phyloP scores from a whole-genome alignment of 2,113 vertebrate genomes.

The Lepus americanus region DNA sequence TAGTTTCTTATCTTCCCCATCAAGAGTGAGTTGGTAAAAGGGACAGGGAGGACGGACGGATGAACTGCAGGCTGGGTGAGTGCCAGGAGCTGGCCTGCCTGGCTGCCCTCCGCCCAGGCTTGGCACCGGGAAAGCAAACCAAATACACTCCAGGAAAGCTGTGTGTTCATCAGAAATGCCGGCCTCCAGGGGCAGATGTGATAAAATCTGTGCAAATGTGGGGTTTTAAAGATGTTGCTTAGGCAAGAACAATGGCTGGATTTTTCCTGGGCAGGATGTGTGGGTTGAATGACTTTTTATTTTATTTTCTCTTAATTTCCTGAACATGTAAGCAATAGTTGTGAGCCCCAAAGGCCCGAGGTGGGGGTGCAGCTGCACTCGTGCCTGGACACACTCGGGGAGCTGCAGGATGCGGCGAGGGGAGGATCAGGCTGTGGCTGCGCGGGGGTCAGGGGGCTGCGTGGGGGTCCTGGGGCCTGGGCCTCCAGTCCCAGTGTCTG shows the following conservation, averaged over 20 bases:
- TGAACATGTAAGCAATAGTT: background rate
- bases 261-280: conserved; percentile 59
- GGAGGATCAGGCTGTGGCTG: rapidly evolving
- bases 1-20: background rate
- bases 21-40: background rate
- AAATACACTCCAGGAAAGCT: background rate
- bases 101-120: background rate
- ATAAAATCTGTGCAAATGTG: conserved; percentile 12
- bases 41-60: background rate
- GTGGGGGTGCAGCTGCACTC: rapidly evolving
- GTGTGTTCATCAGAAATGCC: background rate
- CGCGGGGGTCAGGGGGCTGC: background rate
- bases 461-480: too few relatives aligned
- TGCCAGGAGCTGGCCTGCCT: background rate
- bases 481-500: background rate
- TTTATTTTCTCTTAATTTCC: conserved; percentile 59
- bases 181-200: background rate
- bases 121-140: conserved; percentile 28
- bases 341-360: background rate
- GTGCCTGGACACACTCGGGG: rapidly evolving
- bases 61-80: background rate
- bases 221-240: background rate
- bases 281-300: conserved; percentile 64
- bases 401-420: too few relatives aligned
- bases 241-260: conserved; percentile 43